Percentiles rank a stretch among this genome's conserved stretches.
phyloP scores from a whole-genome alignment of 37 sponge, comb jelly and placozoan species.

The Halisarca cf. caerulea region DNA sequence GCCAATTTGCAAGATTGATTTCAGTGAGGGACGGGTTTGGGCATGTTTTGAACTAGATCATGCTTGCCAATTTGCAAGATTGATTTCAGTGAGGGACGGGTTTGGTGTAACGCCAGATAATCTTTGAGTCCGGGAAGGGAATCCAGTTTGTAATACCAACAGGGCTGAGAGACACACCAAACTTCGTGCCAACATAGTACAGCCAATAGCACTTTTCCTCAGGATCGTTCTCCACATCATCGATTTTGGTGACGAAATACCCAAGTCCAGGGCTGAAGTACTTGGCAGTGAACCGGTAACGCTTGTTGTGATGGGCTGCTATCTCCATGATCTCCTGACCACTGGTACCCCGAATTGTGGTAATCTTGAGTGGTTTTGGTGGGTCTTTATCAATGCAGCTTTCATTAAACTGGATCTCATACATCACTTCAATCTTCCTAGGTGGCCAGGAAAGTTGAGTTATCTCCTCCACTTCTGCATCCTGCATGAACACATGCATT shows the following conservation, averaged over 20 bases:
- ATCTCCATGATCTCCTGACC: neutral
- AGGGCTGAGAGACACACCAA: neutral
- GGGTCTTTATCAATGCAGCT: neutral
- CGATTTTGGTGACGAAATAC: neutral
- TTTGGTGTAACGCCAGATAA: neutral
- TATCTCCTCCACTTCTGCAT: too few species aligned
- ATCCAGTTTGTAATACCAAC: neutral
- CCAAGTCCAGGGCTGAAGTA: neutral
- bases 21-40: too few species aligned
- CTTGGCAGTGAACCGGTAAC: neutral
- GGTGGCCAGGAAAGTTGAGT: neutral
- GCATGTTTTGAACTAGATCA: too few species aligned
- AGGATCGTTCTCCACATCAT: neutral
- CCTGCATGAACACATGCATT: too few species aligned
- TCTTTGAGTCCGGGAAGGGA: slow-evolving; percentile 4
- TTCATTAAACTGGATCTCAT: neutral
- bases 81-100: too few species aligned
- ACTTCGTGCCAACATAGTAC: neutral
- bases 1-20: too few species aligned
- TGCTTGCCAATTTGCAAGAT: too few species aligned
- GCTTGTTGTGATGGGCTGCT: neutral
- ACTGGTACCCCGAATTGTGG: neutral
- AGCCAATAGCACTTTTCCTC: neutral
- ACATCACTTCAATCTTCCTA: neutral
- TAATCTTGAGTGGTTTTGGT: neutral